Evolutionary conservation across 2,888 invertebrate species (phyloP).

Genomic region (Amorpha juglandis): DNA sequence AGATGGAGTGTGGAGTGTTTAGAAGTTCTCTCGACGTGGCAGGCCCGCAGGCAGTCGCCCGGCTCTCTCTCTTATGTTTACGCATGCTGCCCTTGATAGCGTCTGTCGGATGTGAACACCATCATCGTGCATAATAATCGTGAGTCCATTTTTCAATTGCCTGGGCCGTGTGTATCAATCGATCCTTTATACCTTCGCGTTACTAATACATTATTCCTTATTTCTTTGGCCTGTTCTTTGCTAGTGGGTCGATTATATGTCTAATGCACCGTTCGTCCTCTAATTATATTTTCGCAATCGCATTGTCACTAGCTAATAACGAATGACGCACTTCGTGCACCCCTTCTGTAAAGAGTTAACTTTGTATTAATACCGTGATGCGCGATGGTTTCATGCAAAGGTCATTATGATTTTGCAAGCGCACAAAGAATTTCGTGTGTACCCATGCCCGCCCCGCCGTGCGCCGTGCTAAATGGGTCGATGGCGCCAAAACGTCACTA

Average conservation of each 20-base stretch:
- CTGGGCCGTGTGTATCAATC: conserved; percentile 79
- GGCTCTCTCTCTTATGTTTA: conserved; percentile 80
- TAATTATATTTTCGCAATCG: conserved; percentile 74
- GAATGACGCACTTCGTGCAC: conserved; percentile 80
- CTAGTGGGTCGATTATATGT: conserved; percentile 66
- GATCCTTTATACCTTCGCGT: conserved; percentile 72
- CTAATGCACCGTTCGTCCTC: conserved; percentile 65
- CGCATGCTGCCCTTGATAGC: conserved; percentile 79
- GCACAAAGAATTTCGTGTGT: conserved; percentile 64
- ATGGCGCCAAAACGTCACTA: conserved; percentile 83
- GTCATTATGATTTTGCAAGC: conserved; percentile 59
- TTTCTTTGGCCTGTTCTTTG: conserved; percentile 82
- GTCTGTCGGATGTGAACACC: conserved; percentile 74
- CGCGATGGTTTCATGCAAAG: conserved; percentile 63
- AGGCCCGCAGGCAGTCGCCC: conserved; percentile 79
- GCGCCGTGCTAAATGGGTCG: conserved; percentile 79
- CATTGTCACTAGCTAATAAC: conserved; percentile 79
- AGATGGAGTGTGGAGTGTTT: conserved; percentile 69
- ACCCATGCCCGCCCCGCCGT: conserved; percentile 70
- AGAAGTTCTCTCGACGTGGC: conserved; percentile 69
- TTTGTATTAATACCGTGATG: conserved; percentile 49
- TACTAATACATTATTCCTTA: conserved; percentile 76
- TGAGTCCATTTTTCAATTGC: conserved; percentile 81
- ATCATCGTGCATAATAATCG: conserved; percentile 74
- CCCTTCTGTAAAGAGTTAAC: conserved; percentile 75